Percentiles rank a stretch among this genome's conserved stretches.
These are phyloP conservation scores for Plusia festucae DNA, from an alignment of 2,888 invertebrate genomes.

Conservation along the genomic window DNA sequence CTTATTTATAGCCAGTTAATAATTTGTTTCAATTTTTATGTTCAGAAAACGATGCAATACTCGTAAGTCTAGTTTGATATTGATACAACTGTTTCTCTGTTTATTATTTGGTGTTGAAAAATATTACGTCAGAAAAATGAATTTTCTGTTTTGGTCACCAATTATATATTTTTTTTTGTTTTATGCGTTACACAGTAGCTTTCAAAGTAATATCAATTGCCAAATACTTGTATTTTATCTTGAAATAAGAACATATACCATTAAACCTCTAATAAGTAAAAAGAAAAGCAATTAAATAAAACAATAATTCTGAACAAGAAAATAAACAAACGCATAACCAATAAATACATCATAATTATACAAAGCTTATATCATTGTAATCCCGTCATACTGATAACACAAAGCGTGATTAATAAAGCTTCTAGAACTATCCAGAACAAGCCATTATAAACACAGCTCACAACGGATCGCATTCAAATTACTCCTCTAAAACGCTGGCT, in stretches of 20 bases:
- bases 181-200: too few relatives aligned
- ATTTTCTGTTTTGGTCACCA: too few relatives aligned
- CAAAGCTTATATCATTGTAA: not conserved
- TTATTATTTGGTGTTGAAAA: conserved; percentile 23
- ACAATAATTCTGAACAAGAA: too few relatives aligned
- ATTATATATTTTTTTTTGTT: too few relatives aligned
- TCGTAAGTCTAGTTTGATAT: conserved; percentile 39
- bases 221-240: too few relatives aligned
- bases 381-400: conserved; percentile 7
- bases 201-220: too few relatives aligned
- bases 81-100: conserved; percentile 40
- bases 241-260: too few relatives aligned
- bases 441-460: conserved; percentile 44
- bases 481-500: conserved; percentile 48
- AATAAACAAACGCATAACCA: too few relatives aligned
- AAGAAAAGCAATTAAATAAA: too few relatives aligned
- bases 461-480: conserved; percentile 58
- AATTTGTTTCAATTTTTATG: conserved; percentile 83
- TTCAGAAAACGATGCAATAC: conserved; percentile 53
- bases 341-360: not conserved
- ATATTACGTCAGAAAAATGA: too few relatives aligned
- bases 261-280: too few relatives aligned
- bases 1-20: conserved; percentile 85
- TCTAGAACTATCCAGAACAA: conserved; percentile 28
- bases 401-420: conserved; percentile 19